Percentiles rank a stretch among this genome's conserved stretches.
Conservation (phyloP, 2,113 vertebrate species). For the Melanotaenia duboulayi region DNA sequence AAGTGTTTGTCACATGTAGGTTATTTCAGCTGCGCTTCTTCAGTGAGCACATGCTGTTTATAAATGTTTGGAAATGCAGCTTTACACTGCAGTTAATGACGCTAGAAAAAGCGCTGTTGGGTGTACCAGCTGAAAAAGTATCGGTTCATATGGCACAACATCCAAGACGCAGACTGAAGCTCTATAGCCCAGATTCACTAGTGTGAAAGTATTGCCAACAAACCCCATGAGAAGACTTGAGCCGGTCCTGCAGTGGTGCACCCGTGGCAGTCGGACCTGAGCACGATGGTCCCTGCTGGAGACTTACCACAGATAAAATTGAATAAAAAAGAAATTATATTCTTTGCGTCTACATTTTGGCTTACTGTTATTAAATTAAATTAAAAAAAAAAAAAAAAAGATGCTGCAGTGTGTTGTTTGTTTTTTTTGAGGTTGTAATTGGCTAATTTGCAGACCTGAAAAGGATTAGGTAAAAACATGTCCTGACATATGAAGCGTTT, state of each 20-base stretch:
- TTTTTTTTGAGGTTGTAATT: too few species aligned
- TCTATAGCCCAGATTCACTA: background rate
- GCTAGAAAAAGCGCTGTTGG: background rate
- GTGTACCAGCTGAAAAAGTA: background rate
- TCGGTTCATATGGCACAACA: background rate
- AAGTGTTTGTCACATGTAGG: background rate
- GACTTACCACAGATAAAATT: background rate
- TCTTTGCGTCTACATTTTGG: too few species aligned
- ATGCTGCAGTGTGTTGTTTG: too few species aligned
- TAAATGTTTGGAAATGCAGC: too few species aligned
- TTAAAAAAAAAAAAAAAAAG: too few species aligned
- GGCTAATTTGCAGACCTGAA: too few species aligned
- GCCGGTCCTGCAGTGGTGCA: too few species aligned
- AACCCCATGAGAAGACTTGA: constrained; percentile 13
- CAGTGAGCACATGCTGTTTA: background rate
- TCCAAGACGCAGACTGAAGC: background rate
- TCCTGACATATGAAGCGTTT: too few species aligned
- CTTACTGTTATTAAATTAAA: too few species aligned
- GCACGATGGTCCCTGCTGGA: background rate
- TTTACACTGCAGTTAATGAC: too few species aligned
- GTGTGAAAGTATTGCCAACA: constrained; percentile 1
- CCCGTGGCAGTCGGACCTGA: too few species aligned
- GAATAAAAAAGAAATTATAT: background rate
- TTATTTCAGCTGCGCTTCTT: constrained; percentile 8
- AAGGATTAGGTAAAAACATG: too few species aligned